phyloP scores from a whole-genome alignment of 2,797 vertebrate species.

The Cuculus canorus region DNA sequence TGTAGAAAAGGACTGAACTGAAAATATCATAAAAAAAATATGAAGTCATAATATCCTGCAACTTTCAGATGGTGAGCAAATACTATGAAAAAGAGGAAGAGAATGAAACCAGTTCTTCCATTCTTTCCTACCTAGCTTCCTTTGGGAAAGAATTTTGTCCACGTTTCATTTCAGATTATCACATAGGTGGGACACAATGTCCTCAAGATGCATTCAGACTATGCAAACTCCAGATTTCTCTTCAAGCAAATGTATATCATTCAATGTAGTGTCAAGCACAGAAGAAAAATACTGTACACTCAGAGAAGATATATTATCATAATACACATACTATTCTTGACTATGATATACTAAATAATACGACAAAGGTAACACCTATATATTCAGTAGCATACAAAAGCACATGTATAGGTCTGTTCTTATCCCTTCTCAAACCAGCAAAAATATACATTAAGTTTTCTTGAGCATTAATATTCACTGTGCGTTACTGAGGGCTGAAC shows the following conservation, averaged over 20 bases:
- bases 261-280: background rate
- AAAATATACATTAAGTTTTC: background rate
- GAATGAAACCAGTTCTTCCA: background rate
- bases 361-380: background rate
- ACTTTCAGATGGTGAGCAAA: background rate
- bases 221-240: background rate
- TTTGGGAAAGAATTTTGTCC: background rate
- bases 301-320: background rate
- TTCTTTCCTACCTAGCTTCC: background rate
- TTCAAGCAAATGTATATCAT: background rate
- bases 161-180: background rate
- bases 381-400: background rate
- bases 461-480: background rate
- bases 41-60: background rate
- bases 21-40: background rate
- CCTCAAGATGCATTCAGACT: background rate
- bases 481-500: background rate
- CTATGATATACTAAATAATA: background rate
- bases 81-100: background rate
- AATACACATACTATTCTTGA: background rate
- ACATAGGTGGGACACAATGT: background rate
- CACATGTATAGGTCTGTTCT: background rate
- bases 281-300: background rate
- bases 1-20: background rate
- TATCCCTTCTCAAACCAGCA: background rate